Evolutionary conservation across 2,888 invertebrate genomes (phyloP), one percentile per base, ranked within the genome.

Genomic region (Nyleta sp.): DNA sequence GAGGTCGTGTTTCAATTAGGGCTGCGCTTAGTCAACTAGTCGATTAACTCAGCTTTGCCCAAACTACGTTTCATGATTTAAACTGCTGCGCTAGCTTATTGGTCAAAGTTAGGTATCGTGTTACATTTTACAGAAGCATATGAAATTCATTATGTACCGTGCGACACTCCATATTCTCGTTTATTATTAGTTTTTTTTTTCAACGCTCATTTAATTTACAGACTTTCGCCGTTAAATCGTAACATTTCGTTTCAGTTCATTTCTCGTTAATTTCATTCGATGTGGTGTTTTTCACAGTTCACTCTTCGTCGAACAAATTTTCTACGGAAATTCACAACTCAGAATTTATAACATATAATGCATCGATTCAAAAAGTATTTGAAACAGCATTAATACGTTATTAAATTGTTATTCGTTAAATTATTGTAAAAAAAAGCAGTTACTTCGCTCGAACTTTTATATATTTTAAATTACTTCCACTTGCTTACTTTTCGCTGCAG

Each of bases 1-100:
- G 78, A 74, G 78, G 74, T 74, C 74, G 71, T 72, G 75, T 75
- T 79, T 79, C 75, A 75, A 79, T 75, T 75, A 72, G 79, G 75
- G 22, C 77, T 72, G 62, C 72, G 78, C 74, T 79, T 75, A 74
- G 78, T 74, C 73, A 74, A 78, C 74, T 78, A 79, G 74, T 79
- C 78, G 57, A 79, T 75, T 75, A 79, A 75, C 71, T 77, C 67
- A 50, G 72, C 72, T 72, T 78, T 73, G 78, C 72, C 78, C 60
- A 79, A 79, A 79, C 74, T 79, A 71, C 75, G 60, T 75, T 62
- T 60, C 71, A 75, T 68, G 79, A 72, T 75, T 71, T 68, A 75
- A 79, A 79, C 75, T 79, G 79, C 79, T 79, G 79, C 52, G 79
- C 75, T 52, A 48, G 75, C 79, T 75, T 59, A 62, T 44, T 53